phyloP scores from a whole-genome alignment of 1,140 invertebrate genomes.

The Drosophila bocki region DNA sequence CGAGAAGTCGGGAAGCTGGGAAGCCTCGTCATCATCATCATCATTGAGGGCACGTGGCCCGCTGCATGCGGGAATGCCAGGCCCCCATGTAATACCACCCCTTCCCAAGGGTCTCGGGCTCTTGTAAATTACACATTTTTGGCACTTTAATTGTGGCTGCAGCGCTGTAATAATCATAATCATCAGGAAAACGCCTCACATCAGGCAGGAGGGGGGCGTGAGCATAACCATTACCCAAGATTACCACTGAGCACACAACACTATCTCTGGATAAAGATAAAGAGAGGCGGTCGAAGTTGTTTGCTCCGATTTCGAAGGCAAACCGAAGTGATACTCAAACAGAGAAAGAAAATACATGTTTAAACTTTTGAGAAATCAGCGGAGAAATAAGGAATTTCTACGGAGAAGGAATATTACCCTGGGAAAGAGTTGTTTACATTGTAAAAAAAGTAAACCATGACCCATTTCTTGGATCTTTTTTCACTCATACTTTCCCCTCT shows the following conservation, averaged over 20 bases:
- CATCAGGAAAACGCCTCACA: slow-evolving; percentile 26
- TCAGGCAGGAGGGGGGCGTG: slow-evolving; percentile 1
- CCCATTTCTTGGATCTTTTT: neutral
- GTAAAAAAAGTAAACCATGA: neutral
- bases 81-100: slow-evolving; percentile 14
- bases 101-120: neutral
- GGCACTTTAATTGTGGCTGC: slow-evolving; percentile 67
- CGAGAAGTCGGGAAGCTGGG: neutral
- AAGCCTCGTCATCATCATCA: slow-evolving; percentile 12
- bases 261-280: slow-evolving; percentile 50
- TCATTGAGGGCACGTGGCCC: slow-evolving; percentile 55
- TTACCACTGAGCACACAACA: slow-evolving; percentile 50
- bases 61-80: slow-evolving; percentile 32
- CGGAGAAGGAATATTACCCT: neutral
- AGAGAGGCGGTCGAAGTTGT: slow-evolving; percentile 50
- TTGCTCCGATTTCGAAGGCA: slow-evolving; percentile 41
- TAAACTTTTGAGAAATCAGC: slow-evolving; percentile 5
- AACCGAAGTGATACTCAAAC: slow-evolving; percentile 37
- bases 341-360: neutral
- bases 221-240: slow-evolving; percentile 50
- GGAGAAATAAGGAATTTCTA: neutral
- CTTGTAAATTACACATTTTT: slow-evolving; percentile 59
- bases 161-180: slow-evolving; percentile 57
- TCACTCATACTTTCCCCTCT: slow-evolving; percentile 7
- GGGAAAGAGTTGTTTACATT: neutral